Percentiles rank a stretch among this genome's conserved stretches.
These are phyloP conservation scores for Fringilla coelebs DNA, from an alignment of 2,797 vertebrate genomes.

Conservation along the genomic window DNA sequence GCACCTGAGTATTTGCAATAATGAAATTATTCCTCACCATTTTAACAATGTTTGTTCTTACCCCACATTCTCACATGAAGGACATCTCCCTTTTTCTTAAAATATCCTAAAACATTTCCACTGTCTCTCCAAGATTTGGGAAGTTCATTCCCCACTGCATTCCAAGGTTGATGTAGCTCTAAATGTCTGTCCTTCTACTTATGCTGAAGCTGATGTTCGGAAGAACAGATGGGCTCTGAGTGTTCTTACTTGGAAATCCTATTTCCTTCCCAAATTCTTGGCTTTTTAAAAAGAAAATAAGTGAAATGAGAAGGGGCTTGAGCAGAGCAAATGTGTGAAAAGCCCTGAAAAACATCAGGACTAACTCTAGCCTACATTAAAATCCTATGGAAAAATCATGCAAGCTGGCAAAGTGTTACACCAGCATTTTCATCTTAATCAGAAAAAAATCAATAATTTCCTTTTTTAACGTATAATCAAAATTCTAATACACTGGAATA, in stretches of 20 bases:
- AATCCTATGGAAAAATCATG: neutral
- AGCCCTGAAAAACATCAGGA: neutral
- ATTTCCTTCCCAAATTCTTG: neutral
- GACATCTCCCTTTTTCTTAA: neutral
- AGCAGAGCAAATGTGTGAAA: neutral
- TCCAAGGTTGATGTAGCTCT: neutral
- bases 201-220: neutral
- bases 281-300: neutral
- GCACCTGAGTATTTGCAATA: neutral
- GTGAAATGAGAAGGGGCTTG: neutral
- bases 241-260: neutral
- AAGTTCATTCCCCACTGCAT: neutral
- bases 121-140: neutral
- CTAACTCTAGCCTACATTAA: neutral
- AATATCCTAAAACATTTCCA: neutral
- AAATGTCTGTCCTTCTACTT: neutral
- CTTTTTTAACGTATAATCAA: neutral
- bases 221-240: neutral
- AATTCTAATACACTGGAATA: neutral
- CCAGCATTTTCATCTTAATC: neutral
- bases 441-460: neutral
- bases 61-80: neutral
- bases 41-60: neutral
- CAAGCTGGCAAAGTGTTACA: neutral
- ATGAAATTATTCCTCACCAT: neutral